phyloP scores from a whole-genome alignment of 2,113 vertebrate genomes.

The Scomber japonicus region DNA sequence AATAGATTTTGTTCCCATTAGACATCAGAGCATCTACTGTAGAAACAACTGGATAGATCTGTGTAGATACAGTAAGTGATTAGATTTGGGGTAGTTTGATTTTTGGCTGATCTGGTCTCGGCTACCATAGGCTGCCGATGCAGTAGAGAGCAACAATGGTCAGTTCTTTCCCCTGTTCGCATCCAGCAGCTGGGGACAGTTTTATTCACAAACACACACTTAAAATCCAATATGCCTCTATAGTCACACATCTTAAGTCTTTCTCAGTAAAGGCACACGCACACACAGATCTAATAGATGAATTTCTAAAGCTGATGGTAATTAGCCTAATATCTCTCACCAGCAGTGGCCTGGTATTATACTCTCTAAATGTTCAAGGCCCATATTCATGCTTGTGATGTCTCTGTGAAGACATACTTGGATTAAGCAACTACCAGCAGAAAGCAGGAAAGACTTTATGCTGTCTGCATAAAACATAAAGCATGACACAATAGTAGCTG shows the following conservation, averaged over 20 bases:
- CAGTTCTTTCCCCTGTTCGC: constrained; percentile 15
- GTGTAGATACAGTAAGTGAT: not conserved
- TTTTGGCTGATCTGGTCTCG: constrained; percentile 21
- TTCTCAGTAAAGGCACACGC: not conserved
- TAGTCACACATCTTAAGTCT: not conserved
- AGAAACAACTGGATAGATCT: not conserved
- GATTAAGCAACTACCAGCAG: not conserved
- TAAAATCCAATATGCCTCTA: constrained; percentile 12
- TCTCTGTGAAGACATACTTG: not conserved
- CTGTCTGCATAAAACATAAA: not conserved
- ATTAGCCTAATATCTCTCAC: not conserved
- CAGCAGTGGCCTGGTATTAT: not conserved
- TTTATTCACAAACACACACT: constrained; percentile 20
- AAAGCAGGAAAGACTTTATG: not conserved
- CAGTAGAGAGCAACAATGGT: constrained; percentile 12
- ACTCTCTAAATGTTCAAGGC: not conserved
- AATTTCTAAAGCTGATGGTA: not conserved
- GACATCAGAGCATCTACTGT: not conserved
- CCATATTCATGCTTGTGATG: not conserved
- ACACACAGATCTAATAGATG: not conserved
- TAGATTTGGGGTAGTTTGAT: not conserved
- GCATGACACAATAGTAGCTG: not conserved
- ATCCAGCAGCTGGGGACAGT: constrained; percentile 43
- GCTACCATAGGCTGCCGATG: constrained; percentile 42
- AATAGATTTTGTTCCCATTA: not conserved